Base-by-base conservation (phyloP, 1,140 invertebrate genomes). In the Cotesia chilonis region DNA sequence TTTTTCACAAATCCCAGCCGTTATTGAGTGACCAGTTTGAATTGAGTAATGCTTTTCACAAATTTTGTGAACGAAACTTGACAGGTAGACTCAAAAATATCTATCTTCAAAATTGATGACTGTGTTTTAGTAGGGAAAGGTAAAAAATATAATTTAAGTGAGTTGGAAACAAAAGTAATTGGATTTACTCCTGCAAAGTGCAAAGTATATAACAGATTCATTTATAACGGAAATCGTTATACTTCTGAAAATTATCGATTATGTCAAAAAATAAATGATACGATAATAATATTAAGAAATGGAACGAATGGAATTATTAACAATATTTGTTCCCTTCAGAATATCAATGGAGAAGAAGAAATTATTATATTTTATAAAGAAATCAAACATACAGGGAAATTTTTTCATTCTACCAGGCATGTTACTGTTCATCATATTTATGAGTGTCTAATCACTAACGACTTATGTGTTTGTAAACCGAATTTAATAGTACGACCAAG, bases 151-250 rank as follows among this genome's bases (percentile, higher is more conserved):
- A n/a, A n/a, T n/a, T n/a, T n/a, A n/a, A n/a, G n/a, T n/a, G n/a
- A n/a, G n/a, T n/a, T n/a, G n/a, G n/a, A n/a, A n/a, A n/a, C n/a
- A n/a, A n/a, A n/a, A n/a, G n/a, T n/a, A n/a, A n/a, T n/a, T n/a
- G n/a, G n/a, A n/a, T n/a, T n/a, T n/a, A n/a, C n/a, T n/a, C n/a
- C n/a, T n/a, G n/a, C n/a, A n/a, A n/a, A 41, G 10, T 71, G 60
- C 14, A 65, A 64, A 65, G 7, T 36, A 54, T 68, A 20, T 36
- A 35, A 52, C n/a, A 71, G 12, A 71, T 17, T 71, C 9, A 71
- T 55, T 35, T 28, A 61, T 57, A 17, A 65, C 0, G 51, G 52
- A 28, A 28, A 51, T 12, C 60, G 51, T 28, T 71, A 71, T 52
- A 71, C 70, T 4, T 14, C 47, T 4, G 4, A 52, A 4, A 4